Evolutionary conservation across 2,797 vertebrate species (phyloP), one percentile per base, ranked within the genome.

Genomic region (Apogon hyalosoma): DNA sequence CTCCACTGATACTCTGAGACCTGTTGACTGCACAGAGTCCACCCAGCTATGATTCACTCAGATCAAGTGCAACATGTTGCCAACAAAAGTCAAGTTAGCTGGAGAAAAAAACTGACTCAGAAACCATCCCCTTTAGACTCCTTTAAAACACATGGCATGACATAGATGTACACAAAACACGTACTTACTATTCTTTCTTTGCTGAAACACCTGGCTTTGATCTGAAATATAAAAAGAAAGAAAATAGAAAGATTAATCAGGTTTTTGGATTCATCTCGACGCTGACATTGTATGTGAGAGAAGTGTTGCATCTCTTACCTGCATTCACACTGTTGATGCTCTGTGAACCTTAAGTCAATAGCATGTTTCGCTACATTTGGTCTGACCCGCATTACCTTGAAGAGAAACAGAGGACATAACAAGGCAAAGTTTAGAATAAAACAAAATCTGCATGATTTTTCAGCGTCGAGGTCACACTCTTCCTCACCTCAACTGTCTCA

Each of bases 141-240:
- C 36, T 46, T 54, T 42, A 16, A 31, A 55, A 52, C n/a, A 63
- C 6, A 71, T 41, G 2, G 64, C n/a, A 43, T 42, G 33, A 46
- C 3, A 9, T 4, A 43, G 9, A 1, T 8, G 6, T 10, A 10
- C 9, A 36, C 33, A 70, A 8, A 80, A 58, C 59, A 57, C n/a
- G 47, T 70, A 97, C 97, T 97, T 96, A 98, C 97, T 96, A 97
- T 96, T 96, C 92, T 95, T 94, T 95, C 88, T 93, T 95, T 90
- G 75, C 90, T 95, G 88, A 95, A 67, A 94, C 88, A 69, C 95
- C 96, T 92, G 95, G 93, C 94, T 98, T 98, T 94, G 75, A 85
- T 94, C 97, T 98, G 91, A 43, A 87, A 87, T 36, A 8, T 73
- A 4, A 39, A 62, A 53, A 54, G 39, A 28, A 31, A 3, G 16